Evolutionary conservation across 1,140 invertebrate genomes (phyloP).

Genomic region (Listronotus oregonensis): DNA sequence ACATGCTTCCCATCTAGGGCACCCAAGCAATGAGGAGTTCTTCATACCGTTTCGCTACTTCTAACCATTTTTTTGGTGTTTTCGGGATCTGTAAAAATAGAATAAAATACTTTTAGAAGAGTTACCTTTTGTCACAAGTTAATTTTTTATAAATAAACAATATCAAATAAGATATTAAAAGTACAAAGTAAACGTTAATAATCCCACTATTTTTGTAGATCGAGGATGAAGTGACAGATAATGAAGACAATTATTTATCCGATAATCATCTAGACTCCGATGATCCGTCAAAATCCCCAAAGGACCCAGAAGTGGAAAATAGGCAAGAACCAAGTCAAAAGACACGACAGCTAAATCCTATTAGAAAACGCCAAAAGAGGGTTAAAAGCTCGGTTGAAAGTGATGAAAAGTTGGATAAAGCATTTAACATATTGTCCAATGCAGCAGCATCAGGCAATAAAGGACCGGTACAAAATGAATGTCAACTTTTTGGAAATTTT

Average conservation of each 20-base stretch:
- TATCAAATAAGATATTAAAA: slow-evolving; percentile 6
- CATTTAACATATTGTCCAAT: slow-evolving; percentile 3
- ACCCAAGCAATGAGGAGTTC: no score
- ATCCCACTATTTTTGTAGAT: slow-evolving; percentile 3
- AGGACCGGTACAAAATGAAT: slow-evolving; percentile 2
- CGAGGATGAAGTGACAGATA: slow-evolving; percentile 4
- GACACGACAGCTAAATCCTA: slow-evolving; percentile 1
- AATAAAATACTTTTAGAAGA: neutral
- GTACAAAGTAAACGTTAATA: slow-evolving; percentile 6
- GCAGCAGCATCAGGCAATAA: slow-evolving; percentile 6
- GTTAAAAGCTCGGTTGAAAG: slow-evolving; percentile 8
- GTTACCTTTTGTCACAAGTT: neutral
- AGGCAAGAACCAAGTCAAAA: slow-evolving; percentile 6
- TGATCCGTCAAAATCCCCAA: slow-evolving; percentile 5
- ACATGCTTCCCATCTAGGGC: no score
- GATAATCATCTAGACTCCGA: slow-evolving; percentile 5
- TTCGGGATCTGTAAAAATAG: no score
- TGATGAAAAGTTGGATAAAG: no score
- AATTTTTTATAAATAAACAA: neutral
- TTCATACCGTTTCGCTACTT: neutral
- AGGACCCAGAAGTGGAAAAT: slow-evolving; percentile 7
- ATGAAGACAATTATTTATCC: slow-evolving; percentile 7
- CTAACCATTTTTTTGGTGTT: no score
- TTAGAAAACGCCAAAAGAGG: slow-evolving; percentile 2
- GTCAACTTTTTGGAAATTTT: no score